Base-by-base conservation (phyloP, 2,888 invertebrate genomes). In the Chironomus riparius region DNA sequence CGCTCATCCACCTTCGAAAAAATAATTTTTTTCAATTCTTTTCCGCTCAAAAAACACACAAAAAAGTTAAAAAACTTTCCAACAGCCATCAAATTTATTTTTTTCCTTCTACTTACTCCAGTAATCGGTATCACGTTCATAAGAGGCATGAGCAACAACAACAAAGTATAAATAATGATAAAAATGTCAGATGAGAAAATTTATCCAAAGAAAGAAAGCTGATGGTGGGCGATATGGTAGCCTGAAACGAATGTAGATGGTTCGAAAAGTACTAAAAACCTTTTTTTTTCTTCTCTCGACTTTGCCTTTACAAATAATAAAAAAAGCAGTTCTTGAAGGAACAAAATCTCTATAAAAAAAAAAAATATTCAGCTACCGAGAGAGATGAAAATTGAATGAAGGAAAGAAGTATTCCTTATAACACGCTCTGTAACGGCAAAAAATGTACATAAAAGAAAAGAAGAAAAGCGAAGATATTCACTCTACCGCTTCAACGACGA, bases 111-210 rank as follows among this genome's bases (percentile, higher is more conserved):
- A 38, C 38, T 38, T 38, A 38, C 38, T 38, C 10, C 38, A 38
- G 38, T 56, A 56, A 56, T 56, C n/a, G 56, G 56, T 56, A 56
- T 56, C 56, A 56, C 56, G 56, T 56, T 56, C 56, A 56, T 56
- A 56, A 56, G 15, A 56, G 15, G 15, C 15, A 56, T 18, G 56
- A 47, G 50, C 21, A 38, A 28, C 61, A 72, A 48, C 48, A 72
- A 72, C 62, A 72, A 61, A 72, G 61, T 62, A 72, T 62, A 72
- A 72, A 47, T 62, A 72, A 62, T 72, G 72, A 72, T 72, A 72
- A 72, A 72, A 72, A 72, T 72, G 72, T 72, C 72, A 72, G 72
- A 72, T 1, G 21, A 48, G 56, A 65, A 65, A 13, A 18, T 38
- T 56, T 56, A 18, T 56, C 18, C 56, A 56, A 15, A n/a, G 56